These are phyloP conservation scores for Hippocampus guttulatus DNA, from an alignment of 2,113 vertebrate genomes.

Conservation along the genomic window DNA sequence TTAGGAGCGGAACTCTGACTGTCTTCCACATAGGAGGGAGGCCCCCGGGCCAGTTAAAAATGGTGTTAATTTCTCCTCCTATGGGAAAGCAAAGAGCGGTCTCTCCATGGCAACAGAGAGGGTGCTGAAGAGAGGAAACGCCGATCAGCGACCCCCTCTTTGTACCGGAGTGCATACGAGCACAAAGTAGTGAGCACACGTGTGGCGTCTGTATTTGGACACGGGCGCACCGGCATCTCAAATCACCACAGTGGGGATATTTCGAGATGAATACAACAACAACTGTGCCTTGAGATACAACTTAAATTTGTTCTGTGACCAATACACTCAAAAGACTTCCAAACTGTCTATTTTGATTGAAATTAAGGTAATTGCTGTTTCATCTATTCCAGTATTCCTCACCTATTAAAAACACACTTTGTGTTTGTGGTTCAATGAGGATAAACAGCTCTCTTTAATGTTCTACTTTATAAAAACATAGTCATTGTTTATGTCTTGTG, in stretches of 20 bases:
- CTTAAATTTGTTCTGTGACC: background rate
- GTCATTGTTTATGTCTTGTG: too few relatives aligned
- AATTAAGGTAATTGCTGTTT: background rate
- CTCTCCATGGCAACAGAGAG: constrained; percentile 81
- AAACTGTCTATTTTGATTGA: background rate
- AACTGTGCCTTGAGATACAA: background rate
- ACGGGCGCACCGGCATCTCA: constrained; percentile 8
- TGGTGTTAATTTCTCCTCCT: constrained; percentile 82
- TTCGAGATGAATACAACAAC: background rate
- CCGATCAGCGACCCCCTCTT: constrained; percentile 74
- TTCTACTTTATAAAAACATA: background rate
- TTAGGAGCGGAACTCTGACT: constrained; percentile 61
- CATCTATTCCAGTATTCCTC: background rate
- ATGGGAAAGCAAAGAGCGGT: constrained; percentile 77
- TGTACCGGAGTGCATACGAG: constrained; percentile 41
- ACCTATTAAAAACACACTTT: too few relatives aligned
- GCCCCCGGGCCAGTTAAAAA: constrained; percentile 79
- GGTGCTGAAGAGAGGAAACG: constrained; percentile 76
- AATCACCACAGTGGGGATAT: constrained; percentile 4
- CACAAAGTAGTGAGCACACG: constrained; percentile 25
- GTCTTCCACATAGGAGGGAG: constrained; percentile 72
- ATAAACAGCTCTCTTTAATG: background rate
- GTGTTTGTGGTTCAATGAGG: background rate
- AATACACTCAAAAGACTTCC: background rate
- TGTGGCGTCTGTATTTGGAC: constrained; percentile 28